Percentiles rank a stretch among this genome's conserved stretches.
These are phyloP conservation scores for Euwallacea similis DNA, from an alignment of 1,140 invertebrate species.

Conservation along the genomic window DNA sequence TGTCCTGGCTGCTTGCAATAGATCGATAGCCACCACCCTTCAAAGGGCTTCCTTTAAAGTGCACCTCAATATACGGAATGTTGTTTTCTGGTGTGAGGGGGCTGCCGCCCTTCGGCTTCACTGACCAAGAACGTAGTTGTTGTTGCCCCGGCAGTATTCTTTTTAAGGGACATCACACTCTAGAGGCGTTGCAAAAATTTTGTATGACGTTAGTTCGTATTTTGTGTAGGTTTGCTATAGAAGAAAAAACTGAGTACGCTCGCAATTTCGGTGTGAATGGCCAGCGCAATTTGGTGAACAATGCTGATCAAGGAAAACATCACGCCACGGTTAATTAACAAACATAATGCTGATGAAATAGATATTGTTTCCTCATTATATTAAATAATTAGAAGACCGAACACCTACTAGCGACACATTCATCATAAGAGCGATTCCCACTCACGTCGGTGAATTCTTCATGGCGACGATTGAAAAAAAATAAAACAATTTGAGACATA, in stretches of 20 bases:
- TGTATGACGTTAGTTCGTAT: neutral
- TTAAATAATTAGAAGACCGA: too few species aligned
- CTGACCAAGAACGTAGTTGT: too few species aligned
- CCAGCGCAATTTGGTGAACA: neutral
- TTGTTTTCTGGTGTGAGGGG: too few species aligned
- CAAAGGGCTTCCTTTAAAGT: neutral
- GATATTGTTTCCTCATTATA: too few species aligned
- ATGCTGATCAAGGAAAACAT: neutral
- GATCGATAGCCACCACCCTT: neutral
- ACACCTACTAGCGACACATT: too few species aligned
- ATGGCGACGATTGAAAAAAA: conserved; percentile 10
- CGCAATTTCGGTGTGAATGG: neutral
- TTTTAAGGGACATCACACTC: too few species aligned
- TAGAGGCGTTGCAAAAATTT: too few species aligned
- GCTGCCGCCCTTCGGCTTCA: too few species aligned
- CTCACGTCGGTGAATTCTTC: neutral
- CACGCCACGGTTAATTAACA: neutral
- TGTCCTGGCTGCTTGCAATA: neutral
- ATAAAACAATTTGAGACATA: conserved; percentile 26
- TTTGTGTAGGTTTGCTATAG: neutral
- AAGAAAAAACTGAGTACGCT: neutral
- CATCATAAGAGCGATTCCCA: too few species aligned
- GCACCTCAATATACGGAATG: conserved; percentile 6
- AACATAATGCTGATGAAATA: too few species aligned
- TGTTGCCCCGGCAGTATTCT: too few species aligned